These are phyloP conservation scores for Zosterops hypoxanthus DNA, from an alignment of 2,113 vertebrate species.

Conservation along the genomic window DNA sequence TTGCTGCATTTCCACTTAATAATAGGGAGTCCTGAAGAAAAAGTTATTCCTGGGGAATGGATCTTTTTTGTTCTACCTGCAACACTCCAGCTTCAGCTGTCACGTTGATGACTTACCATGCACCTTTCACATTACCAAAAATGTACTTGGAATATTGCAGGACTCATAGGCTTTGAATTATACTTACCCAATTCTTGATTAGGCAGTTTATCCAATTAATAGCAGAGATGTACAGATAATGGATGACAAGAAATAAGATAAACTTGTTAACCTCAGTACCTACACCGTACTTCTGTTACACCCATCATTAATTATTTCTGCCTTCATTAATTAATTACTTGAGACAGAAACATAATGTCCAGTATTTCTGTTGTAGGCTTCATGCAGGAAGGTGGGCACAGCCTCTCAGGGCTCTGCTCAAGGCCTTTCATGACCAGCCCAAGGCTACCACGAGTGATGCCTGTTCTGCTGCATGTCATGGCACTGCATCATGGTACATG, in stretches of 20 bases:
- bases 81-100: background rate
- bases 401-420: background rate
- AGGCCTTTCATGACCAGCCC: background rate
- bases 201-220: constrained; percentile 46
- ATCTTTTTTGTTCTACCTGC: background rate
- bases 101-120: background rate
- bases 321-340: constrained; percentile 77
- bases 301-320: constrained; percentile 80
- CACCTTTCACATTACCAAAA: background rate
- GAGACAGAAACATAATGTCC: constrained; percentile 66
- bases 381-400: constrained; percentile 6
- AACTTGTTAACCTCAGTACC: constrained; percentile 65
- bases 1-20: background rate
- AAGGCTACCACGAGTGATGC: background rate
- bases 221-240: constrained; percentile 24
- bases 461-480: background rate
- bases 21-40: background rate
- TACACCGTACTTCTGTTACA: constrained; percentile 72
- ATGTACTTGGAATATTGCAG: background rate
- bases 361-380: constrained; percentile 35
- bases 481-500: background rate
- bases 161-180: background rate
- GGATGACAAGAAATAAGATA: constrained; percentile 58
- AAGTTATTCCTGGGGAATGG: background rate
- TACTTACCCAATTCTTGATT: constrained; percentile 18